A percentile compares a stretch with the other conserved stretches of the same genome.
Conservation (phyloP, 2,797 vertebrate genomes). For the Atherinosoma microstoma region DNA sequence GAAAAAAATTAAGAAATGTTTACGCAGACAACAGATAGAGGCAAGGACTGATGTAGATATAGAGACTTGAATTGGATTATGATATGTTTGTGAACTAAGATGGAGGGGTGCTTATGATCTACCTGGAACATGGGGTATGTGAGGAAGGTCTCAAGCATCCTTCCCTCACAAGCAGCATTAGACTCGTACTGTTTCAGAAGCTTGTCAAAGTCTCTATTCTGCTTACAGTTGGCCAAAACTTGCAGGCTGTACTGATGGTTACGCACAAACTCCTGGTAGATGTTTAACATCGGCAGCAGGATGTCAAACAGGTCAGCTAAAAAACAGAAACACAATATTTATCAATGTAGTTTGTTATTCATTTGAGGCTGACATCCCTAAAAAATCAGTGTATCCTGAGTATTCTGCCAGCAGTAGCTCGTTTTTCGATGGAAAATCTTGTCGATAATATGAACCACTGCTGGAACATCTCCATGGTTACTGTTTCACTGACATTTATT, state of each 20-base stretch:
- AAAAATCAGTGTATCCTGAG: background rate
- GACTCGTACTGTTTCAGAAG: conserved; percentile 98
- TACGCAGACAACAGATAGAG: background rate
- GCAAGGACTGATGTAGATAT: background rate
- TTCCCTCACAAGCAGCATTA: conserved; percentile 95
- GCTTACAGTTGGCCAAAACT: conserved; percentile 98
- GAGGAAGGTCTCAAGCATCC: conserved; percentile 98
- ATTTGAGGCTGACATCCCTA: background rate
- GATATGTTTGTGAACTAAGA: background rate
- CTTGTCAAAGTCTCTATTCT: conserved; percentile 99
- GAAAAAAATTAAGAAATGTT: background rate
- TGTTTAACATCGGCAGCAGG: conserved; percentile 98
- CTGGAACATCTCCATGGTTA: too few species aligned
- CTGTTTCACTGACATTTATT: too few species aligned
- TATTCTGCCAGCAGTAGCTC: background rate
- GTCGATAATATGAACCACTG: too few species aligned
- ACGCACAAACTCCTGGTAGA: conserved; percentile 99
- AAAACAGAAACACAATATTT: conserved; percentile 19
- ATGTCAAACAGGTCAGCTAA: conserved; percentile 98
- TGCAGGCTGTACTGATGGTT: conserved; percentile 99
- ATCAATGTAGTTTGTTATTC: background rate
- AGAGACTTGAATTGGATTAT: background rate
- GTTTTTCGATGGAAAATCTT: background rate
- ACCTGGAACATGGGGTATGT: conserved; percentile 99
- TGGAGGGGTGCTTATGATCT: background rate